Evolutionary conservation across 2,113 vertebrate species (phyloP), one percentile per base, ranked within the genome.

Genomic region (Otus sunia): DNA sequence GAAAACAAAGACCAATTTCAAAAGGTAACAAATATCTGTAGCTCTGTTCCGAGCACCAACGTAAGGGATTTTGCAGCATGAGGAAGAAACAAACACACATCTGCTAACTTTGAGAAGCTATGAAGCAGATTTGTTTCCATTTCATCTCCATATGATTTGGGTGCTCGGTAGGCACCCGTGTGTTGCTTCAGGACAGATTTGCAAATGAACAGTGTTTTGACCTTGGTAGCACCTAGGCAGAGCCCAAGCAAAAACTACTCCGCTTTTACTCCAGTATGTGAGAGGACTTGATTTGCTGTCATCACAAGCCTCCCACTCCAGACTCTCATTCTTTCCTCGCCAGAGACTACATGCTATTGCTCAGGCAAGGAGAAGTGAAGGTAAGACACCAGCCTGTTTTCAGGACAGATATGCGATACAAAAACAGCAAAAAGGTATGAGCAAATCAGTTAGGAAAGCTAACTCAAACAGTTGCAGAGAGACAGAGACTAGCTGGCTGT

Each of bases 101-200:
- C 79, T 88, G 78, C 64, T 91, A 75, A 85, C 76, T 86, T 56
- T 82, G 49, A 87, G 49, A 74, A 75, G n/a, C 83, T 76, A 50
- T 15, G 56, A 90, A 88, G 43, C 86, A 96, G 86, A 95, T 95
- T 96, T 96, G 94, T 93, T 96, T 95, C 88, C 47, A 60, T 94
- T 94, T 86, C 66, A 86, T 71, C 86, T 94, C 94, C 88, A 71
- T 93, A 90, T 86, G 86, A 92, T 62, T 56, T 56, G 43, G 56
- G 43, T 66, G 73, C 53, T 92, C 80, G 75, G 73, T 9, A 95
- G 56, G 83, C 88, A 94, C 75, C 69, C 22, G 56, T 43, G 66
- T 23, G 17, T 53, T 53, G 49, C 75, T 88, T 89, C 59, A 83
- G 63, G 85, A 96, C 63, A 88, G 91, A 92, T 92, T 78, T 89